phyloP scores from a whole-genome alignment of 2,797 vertebrate genomes.

The Danionella dracula region DNA sequence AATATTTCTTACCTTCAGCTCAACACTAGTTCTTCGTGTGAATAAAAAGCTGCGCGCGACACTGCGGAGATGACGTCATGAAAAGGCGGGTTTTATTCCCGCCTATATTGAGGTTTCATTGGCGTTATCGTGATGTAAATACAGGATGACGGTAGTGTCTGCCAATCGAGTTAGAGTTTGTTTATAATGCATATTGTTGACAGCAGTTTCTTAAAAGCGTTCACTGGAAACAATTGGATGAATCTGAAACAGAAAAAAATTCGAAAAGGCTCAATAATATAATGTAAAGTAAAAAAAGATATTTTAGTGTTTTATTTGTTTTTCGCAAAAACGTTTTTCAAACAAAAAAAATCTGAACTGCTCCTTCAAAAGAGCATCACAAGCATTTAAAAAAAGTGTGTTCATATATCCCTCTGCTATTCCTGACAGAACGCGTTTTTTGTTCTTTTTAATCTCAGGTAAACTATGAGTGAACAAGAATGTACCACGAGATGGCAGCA shows the following conservation, averaged over 20 bases:
- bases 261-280: no score
- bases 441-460: no score
- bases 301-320: no score
- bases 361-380: no score
- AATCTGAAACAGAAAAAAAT: neutral
- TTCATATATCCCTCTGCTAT: no score
- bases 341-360: no score
- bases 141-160: slow-evolving; percentile 18
- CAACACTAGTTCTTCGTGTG: neutral
- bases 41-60: slow-evolving; percentile 14
- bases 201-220: neutral
- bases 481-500: no score
- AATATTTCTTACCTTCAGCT: slow-evolving; percentile 14
- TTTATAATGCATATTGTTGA: neutral
- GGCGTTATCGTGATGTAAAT: slow-evolving; percentile 22
- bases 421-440: no score
- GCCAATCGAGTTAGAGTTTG: neutral
- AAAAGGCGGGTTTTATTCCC: neutral
- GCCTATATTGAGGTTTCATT: slow-evolving; percentile 43
- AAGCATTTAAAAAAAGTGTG: no score
- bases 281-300: no score
- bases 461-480: no score
- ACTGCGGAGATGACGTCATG: slow-evolving; percentile 51
- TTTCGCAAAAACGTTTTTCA: no score
- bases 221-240: neutral